These are phyloP conservation scores for Daboia siamensis DNA, from an alignment of 2,113 vertebrate species.

Conservation along the genomic window DNA sequence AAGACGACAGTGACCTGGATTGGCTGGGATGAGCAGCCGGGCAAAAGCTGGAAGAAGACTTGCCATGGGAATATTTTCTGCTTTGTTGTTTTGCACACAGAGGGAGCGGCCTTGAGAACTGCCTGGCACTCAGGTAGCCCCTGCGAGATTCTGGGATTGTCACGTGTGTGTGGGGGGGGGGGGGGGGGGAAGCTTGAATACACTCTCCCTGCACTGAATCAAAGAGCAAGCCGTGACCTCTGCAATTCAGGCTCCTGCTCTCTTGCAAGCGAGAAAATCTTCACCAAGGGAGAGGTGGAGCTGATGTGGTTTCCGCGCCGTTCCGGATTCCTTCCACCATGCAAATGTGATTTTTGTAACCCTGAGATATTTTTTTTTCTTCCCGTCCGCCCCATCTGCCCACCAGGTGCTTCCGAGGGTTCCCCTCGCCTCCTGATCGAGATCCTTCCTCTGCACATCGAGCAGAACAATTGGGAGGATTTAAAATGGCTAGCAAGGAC, in stretches of 20 bases:
- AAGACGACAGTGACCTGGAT: constrained; percentile 83
- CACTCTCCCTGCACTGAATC: fast-evolving
- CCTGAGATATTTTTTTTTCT: neutral
- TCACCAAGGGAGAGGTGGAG: neutral
- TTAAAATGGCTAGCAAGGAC: neutral
- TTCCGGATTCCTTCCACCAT: neutral
- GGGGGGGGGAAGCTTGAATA: fast-evolving
- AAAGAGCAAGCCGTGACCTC: neutral
- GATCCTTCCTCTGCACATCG: neutral
- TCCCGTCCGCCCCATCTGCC: neutral
- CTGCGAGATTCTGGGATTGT: neutral
- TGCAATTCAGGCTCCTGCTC: neutral
- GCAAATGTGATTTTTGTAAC: neutral
- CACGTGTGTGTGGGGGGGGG: neutral
- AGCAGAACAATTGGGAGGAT: neutral
- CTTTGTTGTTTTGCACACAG: neutral
- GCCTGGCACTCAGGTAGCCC: neutral
- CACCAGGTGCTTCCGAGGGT: neutral
- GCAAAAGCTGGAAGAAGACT: neutral
- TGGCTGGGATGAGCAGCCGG: constrained; percentile 81
- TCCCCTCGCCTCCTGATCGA: neutral
- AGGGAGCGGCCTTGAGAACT: neutral
- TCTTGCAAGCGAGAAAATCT: neutral
- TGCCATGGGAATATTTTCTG: neutral
- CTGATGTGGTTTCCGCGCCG: fast-evolving